These are phyloP conservation scores for Athetis lepigone DNA, from an alignment of 2,888 invertebrate genomes.

Conservation along the genomic window DNA sequence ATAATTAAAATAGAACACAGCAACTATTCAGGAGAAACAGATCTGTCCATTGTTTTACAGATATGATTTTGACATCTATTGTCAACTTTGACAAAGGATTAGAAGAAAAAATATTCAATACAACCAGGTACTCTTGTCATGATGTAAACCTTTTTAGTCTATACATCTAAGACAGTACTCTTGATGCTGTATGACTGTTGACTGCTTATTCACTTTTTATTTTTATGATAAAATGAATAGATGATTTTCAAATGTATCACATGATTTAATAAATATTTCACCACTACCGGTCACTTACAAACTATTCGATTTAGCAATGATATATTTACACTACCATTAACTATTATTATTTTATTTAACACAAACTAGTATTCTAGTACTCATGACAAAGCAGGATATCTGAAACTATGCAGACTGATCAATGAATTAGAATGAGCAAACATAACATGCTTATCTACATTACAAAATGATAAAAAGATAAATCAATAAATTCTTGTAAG, in stretches of 20 bases:
- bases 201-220: neutral
- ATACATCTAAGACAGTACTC: neutral
- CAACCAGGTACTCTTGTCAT: conserved; percentile 36
- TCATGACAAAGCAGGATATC: conserved; percentile 13
- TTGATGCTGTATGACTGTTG: neutral
- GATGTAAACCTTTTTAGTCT: conserved; percentile 4
- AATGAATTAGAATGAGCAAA: conserved; percentile 33
- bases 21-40: conserved; percentile 55
- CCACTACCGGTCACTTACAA: conserved; percentile 11
- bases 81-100: conserved; percentile 58
- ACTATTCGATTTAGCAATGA: conserved; percentile 1
- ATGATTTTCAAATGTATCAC: conserved; percentile 9
- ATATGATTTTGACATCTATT: conserved; percentile 64
- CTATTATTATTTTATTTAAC: conserved; percentile 4
- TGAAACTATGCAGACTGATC: conserved; percentile 33
- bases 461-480: conserved; percentile 43
- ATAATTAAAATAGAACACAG: conserved; percentile 46
- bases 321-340: conserved; percentile 5
- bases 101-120: conserved; percentile 29
- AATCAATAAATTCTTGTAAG: conserved; percentile 45
- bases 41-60: conserved; percentile 71
- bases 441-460: conserved; percentile 31
- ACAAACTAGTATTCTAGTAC: conserved; percentile 1
- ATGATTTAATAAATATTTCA: conserved; percentile 7
- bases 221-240: conserved; percentile 1